Conservation (phyloP, 2,888 invertebrate species). For the Leucoma salicis region DNA sequence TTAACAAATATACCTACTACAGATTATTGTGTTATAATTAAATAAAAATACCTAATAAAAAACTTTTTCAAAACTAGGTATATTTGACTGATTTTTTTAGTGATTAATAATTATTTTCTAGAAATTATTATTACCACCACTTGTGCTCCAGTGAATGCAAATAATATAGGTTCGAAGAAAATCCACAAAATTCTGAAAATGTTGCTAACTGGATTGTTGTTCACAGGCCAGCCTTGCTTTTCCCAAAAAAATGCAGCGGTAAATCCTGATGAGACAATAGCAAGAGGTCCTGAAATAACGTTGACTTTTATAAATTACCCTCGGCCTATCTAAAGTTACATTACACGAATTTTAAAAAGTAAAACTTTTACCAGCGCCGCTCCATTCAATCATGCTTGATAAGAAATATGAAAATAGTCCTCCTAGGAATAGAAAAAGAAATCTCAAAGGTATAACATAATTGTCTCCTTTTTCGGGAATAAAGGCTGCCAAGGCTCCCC, state of each 20-base stretch:
- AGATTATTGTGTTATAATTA: too few species aligned
- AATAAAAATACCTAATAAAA: too few species aligned
- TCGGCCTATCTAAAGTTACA: too few species aligned
- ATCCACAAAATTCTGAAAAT: conserved; percentile 92
- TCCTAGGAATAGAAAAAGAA: conserved; percentile 86
- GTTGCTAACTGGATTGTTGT: conserved; percentile 88
- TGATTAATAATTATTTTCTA: too few species aligned
- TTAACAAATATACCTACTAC: too few species aligned
- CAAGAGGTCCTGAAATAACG: conserved; percentile 83
- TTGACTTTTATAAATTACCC: not conserved
- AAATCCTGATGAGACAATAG: conserved; percentile 87
- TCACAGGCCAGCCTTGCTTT: conserved; percentile 87
- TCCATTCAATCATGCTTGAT: conserved; percentile 85
- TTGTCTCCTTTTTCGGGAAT: conserved; percentile 88
- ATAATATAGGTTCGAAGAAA: conserved; percentile 93
- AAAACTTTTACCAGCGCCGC: conserved; percentile 77
- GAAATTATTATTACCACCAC: conserved; percentile 81
- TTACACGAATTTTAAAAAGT: too few species aligned
- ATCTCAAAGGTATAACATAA: conserved; percentile 85
- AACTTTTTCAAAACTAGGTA: too few species aligned
- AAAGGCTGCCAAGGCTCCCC: conserved; percentile 87
- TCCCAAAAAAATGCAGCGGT: conserved; percentile 87
- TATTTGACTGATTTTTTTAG: too few species aligned
- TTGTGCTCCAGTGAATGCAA: conserved; percentile 93
- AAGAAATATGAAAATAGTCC: conserved; percentile 90